A percentile compares a stretch with the other conserved stretches of the same genome.
Evolutionary conservation across 1,140 invertebrate species (phyloP).

Genomic region (Apolygus lucorum): DNA sequence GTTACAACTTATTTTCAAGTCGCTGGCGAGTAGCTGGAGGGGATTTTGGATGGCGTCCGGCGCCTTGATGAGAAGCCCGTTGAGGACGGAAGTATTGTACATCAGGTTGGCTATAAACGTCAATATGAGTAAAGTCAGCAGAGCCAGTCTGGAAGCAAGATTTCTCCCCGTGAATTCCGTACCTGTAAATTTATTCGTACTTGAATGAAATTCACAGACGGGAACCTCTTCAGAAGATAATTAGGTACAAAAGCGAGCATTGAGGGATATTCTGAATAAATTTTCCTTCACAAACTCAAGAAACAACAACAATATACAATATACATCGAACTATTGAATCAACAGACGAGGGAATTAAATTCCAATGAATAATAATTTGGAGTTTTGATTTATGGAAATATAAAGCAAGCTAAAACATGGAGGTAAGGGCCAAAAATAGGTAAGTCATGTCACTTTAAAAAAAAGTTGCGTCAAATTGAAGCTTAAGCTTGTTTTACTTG

Average conservation of each 20-base stretch:
- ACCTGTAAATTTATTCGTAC: neutral
- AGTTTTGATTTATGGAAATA: no score
- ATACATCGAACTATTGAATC: neutral
- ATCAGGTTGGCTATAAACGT: neutral
- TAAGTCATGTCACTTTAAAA: no score
- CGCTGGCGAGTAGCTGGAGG: neutral
- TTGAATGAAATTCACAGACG: neutral
- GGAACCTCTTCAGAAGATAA: neutral
- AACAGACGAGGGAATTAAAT: no score
- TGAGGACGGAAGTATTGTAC: conserved; percentile 5
- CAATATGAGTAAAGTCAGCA: neutral
- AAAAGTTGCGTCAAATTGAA: no score
- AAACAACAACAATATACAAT: neutral
- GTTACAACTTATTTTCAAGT: neutral
- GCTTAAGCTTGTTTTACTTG: no score
- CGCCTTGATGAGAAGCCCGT: neutral
- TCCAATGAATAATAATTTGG: no score
- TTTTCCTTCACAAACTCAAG: neutral
- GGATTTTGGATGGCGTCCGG: conserved; percentile 5
- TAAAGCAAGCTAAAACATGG: no score
- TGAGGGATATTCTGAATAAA: neutral
- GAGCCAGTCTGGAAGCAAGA: neutral
- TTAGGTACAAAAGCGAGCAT: neutral
- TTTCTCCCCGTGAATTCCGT: neutral
- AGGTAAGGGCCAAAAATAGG: no score